Base-by-base conservation (phyloP, 2,113 vertebrate species). In the Salminus brasiliensis region DNA sequence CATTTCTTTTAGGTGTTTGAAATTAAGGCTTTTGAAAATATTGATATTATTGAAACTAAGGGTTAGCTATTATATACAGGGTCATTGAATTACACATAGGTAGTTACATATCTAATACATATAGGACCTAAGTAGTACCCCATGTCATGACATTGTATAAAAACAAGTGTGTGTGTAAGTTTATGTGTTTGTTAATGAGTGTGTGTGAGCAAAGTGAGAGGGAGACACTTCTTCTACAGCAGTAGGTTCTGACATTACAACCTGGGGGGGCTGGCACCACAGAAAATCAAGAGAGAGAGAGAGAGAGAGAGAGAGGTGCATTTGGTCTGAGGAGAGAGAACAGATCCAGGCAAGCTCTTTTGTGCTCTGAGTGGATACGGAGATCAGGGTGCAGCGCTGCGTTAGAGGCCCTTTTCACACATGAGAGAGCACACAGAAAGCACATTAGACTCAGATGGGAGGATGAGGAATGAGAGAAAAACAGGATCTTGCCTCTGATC, bases 361-460 rank as follows among this genome's bases (percentile, higher is more conserved):
- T 94, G 93, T 94, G 85, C 78, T 70, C 29, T 49, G 82, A 66
- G 72, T 52, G 74, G 81, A 84, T 76, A 84, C 84, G 80, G 84
- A 79, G 88, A 76, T 80, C 77, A 45, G 81, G 87, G 86, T 82
- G 88, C 87, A 65, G 85, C 83, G 85, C 85, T 84, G 86, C 85
- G 86, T 41, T 83, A 86, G 87, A 91, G 91, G 90, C 91, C 89
- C 90, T 85, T 72, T 81, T 87, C 88, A 92, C 92, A 92, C 92
- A 94, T 94, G 93, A 92, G 83, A 82, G 88, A 89, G 82, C 91
- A 90, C 21, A 21, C 83, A 91, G 92, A 94, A 94, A 92, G 80
- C 88, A 87, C 88, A 88, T 94, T 92, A 92, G 85, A 86, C 67
- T 90, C 87, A 83, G 89, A 92, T 86, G 88, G 84, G 85, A 88